Conservation (phyloP, 2,113 vertebrate species). For the Hydrolagus affinis region DNA sequence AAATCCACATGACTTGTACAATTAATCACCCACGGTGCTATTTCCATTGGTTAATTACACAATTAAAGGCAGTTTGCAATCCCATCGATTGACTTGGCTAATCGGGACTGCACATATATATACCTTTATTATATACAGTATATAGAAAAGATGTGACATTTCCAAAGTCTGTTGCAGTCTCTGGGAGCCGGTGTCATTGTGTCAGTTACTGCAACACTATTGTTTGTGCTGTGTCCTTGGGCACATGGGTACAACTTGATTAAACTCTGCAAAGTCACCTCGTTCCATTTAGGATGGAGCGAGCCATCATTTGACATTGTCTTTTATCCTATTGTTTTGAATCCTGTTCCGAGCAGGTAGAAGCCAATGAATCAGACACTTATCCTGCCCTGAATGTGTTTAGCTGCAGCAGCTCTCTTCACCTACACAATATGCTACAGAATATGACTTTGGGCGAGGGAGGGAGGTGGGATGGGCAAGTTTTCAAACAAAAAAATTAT, state of each 20-base stretch:
- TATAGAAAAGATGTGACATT: neutral
- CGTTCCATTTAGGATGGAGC: neutral
- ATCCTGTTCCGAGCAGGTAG: neutral
- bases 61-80: too few relatives aligned
- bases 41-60: too few relatives aligned
- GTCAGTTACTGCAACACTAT: neutral
- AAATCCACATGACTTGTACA: too few relatives aligned
- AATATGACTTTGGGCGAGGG: neutral
- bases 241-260: too few relatives aligned
- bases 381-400: slow-evolving; percentile 4
- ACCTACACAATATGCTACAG: neutral
- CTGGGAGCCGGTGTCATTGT: neutral
- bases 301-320: neutral
- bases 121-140: neutral
- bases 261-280: neutral
- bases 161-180: neutral
- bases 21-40: too few relatives aligned
- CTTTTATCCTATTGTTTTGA: slow-evolving; percentile 6
- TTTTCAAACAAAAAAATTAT: too few relatives aligned
- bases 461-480: neutral
- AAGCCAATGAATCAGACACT: neutral
- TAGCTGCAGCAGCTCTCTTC: neutral
- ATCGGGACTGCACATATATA: too few relatives aligned
- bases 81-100: too few relatives aligned
- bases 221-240: neutral